phyloP scores from a whole-genome alignment of 2,797 vertebrate genomes.

The Anisognathus igniventris region DNA sequence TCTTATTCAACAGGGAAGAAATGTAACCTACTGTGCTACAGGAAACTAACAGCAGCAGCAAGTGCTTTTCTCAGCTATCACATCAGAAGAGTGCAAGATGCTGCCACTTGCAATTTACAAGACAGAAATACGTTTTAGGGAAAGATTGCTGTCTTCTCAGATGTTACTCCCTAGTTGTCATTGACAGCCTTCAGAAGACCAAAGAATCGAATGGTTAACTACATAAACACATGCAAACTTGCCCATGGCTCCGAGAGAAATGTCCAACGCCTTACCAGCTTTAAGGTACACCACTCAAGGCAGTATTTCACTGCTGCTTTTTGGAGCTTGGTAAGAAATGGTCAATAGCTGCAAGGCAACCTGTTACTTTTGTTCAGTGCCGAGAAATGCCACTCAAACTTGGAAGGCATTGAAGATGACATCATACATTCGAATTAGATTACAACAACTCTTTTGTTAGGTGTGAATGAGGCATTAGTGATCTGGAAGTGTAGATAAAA shows the following conservation, averaged over 20 bases:
- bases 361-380: neutral
- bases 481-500: neutral
- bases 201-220: neutral
- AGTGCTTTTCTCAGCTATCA: neutral
- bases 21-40: neutral
- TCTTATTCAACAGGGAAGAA: neutral
- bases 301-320: neutral
- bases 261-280: neutral
- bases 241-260: neutral
- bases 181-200: neutral
- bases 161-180: neutral
- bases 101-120: neutral
- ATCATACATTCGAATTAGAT: neutral
- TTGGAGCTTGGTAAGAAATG: neutral
- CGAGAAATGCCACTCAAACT: neutral
- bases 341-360: neutral
- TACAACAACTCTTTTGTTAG: slow-evolving; percentile 41
- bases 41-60: neutral
- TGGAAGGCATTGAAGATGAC: slow-evolving; percentile 27
- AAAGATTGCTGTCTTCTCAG: neutral
- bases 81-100: neutral
- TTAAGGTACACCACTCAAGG: neutral
- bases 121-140: neutral
- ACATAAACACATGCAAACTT: neutral
- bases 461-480: neutral